phyloP scores from a whole-genome alignment of 2,113 vertebrate species.

The Crocuta crocuta region DNA sequence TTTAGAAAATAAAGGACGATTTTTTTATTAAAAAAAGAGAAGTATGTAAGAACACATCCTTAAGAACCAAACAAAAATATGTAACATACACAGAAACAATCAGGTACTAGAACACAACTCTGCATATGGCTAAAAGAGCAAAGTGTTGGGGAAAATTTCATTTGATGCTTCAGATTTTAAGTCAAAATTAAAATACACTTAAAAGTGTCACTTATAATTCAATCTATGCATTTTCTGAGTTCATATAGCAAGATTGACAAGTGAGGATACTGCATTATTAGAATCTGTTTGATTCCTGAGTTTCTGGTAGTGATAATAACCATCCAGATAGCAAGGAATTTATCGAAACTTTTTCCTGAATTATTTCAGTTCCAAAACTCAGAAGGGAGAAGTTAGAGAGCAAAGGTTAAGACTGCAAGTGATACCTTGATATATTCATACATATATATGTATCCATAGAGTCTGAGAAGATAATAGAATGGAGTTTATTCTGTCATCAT shows the following conservation, averaged over 20 bases:
- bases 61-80: neutral
- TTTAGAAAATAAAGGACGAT: neutral
- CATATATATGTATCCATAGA: neutral
- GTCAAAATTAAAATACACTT: neutral
- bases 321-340: neutral
- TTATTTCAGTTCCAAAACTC: neutral
- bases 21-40: neutral
- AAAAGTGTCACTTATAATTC: neutral
- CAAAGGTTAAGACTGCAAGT: neutral
- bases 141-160: neutral
- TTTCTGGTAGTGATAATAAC: neutral
- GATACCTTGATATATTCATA: neutral
- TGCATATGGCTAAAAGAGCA: neutral
- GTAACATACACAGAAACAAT: neutral
- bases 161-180: constrained; percentile 2
- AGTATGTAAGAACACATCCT: neutral
- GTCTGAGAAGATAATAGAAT: neutral
- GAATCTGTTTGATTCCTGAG: neutral
- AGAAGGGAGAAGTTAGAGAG: neutral
- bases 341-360: neutral
- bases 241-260: neutral
- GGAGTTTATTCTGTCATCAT: neutral
- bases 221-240: neutral
- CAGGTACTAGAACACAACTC: neutral
- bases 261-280: neutral